Evolutionary conservation across 92 coral and sea anemone genomes (phyloP), one percentile per base, ranked within the genome.

Genomic region (Phenganax stokvisi): DNA sequence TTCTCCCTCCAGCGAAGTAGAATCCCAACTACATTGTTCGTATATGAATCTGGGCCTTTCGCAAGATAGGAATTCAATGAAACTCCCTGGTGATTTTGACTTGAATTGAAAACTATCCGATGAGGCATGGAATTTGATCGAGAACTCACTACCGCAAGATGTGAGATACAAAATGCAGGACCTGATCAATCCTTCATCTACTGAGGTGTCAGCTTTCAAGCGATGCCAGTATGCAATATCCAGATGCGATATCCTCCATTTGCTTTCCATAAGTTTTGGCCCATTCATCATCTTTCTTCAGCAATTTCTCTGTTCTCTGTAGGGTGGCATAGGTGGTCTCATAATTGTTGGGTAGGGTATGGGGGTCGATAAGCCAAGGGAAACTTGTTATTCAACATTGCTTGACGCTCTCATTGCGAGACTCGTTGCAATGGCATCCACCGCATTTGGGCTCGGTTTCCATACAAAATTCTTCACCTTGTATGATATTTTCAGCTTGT

Each of bases 381-480:
- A 85, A 85, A 69, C 93, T 85, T 44, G 91, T 90, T 75, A 60
- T 57, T 89, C 93, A 90, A n/a, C 84, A 85, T 66, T 83, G 86
- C 9, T 87, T 87, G 51, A 15, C 63, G 47, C 80, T 74, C 53
- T 90, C 86, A 61, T 85, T 20, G 25, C 25, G 25, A 20, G 25
- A 20, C 25, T 20, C 25, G 25, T 20, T 20, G 25, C 25, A 20
- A 20, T 20, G 25, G 25, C 25, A 20, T 20, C 25, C 25, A 20
- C 25, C 25, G 25, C 25, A 20, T 20, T 20, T 20, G 25, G 25
- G 25, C 25, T 20, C 25, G 25, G 25, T 20, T 20, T 20, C 25
- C 25, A 20, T 20, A 20, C 25, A 20, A 20, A 20, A 20, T 20
- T 20, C 25, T 20, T 20, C 25, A 20, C 89, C 93, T 6, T 55